phyloP scores from a whole-genome alignment of 2,797 vertebrate species.

The Enteromius radiatus region DNA sequence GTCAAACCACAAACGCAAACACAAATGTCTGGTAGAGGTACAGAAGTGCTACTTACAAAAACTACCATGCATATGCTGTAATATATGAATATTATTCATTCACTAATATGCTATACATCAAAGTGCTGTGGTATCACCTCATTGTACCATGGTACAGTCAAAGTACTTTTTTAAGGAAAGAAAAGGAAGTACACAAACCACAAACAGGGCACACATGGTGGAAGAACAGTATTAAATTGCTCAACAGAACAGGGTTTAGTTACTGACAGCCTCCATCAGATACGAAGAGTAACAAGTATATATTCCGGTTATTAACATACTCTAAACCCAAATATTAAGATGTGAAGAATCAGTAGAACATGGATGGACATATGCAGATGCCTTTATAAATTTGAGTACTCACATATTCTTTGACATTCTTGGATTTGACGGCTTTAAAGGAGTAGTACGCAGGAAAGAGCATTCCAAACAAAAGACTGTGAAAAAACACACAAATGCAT shows the following conservation, averaged over 20 bases:
- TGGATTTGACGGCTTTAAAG: constrained; percentile 88
- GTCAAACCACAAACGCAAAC: constrained; percentile 47
- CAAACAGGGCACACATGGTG: neutral
- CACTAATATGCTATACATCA: neutral
- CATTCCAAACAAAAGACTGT: constrained; percentile 85
- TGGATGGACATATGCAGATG: neutral
- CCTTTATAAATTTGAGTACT: constrained; percentile 66
- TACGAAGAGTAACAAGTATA: neutral
- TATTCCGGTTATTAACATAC: neutral
- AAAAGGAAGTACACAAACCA: constrained; percentile 7
- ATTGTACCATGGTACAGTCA: neutral
- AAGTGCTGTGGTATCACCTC: neutral
- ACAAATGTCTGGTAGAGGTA: neutral
- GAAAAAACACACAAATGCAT: constrained; percentile 35
- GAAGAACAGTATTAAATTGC: constrained; percentile 35
- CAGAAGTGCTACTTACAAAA: constrained; percentile 36
- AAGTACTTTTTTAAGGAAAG: neutral
- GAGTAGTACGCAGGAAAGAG: constrained; percentile 89
- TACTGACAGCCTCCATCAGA: neutral
- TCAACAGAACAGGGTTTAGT: constrained; percentile 27
- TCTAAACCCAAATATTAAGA: constrained; percentile 18
- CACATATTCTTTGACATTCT: constrained; percentile 90
- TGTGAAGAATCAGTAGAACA: neutral
- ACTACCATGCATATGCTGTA: constrained; percentile 5
- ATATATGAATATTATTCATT: constrained; percentile 9